Percentiles rank a stretch among this genome's conserved stretches.
phyloP scores from a whole-genome alignment of 2,113 vertebrate species.

The Laticauda colubrina region DNA sequence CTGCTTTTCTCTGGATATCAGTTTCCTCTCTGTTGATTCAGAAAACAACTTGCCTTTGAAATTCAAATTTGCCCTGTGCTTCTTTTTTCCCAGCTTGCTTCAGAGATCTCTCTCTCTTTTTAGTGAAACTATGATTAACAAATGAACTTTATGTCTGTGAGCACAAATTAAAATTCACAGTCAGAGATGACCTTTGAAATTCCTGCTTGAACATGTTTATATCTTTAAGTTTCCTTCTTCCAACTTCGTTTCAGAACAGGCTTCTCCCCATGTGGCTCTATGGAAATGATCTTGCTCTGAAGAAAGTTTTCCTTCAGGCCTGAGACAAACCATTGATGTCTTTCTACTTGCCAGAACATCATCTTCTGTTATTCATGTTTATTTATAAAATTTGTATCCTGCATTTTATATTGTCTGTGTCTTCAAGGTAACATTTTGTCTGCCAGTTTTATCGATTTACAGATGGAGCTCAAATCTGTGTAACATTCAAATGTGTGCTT shows the following conservation, averaged over 20 bases:
- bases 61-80: constrained; percentile 63
- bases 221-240: not conserved
- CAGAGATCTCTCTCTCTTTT: constrained; percentile 59
- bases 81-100: constrained; percentile 15
- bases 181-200: constrained; percentile 63
- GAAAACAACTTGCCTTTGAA: constrained; percentile 68
- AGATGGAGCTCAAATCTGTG: not conserved
- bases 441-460: not conserved
- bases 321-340: not conserved
- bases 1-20: not conserved
- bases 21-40: constrained; percentile 45
- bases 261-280: not conserved
- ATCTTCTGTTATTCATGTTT: not conserved
- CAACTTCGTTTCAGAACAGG: not conserved
- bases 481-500: not conserved
- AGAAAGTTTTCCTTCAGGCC: not conserved
- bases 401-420: not conserved
- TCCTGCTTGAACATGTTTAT: not conserved
- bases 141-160: constrained; percentile 53
- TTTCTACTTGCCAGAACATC: not conserved
- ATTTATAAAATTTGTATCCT: not conserved
- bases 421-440: not conserved
- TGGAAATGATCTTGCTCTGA: not conserved
- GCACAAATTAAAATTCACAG: constrained; percentile 70
- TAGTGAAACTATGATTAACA: constrained; percentile 61